Conservation (phyloP, 2,113 vertebrate genomes). For the Psophia crepitans region DNA sequence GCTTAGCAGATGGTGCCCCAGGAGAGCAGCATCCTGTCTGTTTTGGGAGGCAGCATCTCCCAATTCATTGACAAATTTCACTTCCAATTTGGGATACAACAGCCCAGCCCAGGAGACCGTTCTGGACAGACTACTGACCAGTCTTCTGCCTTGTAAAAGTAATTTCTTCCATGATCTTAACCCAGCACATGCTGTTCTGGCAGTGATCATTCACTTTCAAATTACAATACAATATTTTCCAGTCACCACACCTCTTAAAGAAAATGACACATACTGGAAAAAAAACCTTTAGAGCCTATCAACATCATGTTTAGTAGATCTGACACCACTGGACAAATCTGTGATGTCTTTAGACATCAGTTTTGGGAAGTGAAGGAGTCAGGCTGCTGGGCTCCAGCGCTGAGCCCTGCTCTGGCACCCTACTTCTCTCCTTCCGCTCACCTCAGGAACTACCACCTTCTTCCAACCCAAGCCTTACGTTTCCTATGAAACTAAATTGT, state of each 20-base stretch:
- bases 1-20: not conserved
- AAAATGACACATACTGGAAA: not conserved
- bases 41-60: not conserved
- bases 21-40: not conserved
- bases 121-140: not conserved
- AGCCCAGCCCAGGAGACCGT: not conserved
- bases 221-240: not conserved
- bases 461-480: slow-evolving; percentile 19
- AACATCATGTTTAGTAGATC: not conserved
- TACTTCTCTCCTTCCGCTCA: not conserved
- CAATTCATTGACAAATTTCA: not conserved
- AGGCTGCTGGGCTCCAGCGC: not conserved
- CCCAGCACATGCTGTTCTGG: not conserved
- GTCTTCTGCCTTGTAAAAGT: not conserved
- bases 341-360: not conserved
- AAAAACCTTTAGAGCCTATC: not conserved
- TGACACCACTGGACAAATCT: not conserved
- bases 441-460: not conserved
- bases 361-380: not conserved
- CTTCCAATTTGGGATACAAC: not conserved
- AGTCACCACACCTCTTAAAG: not conserved
- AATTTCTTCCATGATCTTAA: not conserved
- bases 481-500: slow-evolving; percentile 74
- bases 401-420: not conserved
- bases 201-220: not conserved